phyloP scores from a whole-genome alignment of 2,888 invertebrate species.

The Tiphia femorata region DNA sequence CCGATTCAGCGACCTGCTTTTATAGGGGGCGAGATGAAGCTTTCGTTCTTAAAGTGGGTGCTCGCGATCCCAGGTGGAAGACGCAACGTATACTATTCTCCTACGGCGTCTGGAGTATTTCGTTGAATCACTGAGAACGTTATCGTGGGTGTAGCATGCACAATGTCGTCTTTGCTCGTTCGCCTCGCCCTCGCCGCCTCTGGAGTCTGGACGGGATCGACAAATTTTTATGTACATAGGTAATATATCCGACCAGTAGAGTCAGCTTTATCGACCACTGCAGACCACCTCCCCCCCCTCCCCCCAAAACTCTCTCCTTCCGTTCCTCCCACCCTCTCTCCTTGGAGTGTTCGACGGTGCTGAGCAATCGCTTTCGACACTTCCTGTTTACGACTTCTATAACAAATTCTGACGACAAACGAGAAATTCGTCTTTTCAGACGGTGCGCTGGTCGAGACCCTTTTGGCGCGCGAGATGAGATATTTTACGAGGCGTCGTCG shows the following conservation, averaged over 20 bases:
- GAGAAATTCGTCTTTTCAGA: conserved; percentile 1
- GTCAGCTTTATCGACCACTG: conserved; percentile 2
- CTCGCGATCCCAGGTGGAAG: no score
- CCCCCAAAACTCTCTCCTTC: not conserved
- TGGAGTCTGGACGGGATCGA: conserved; percentile 1
- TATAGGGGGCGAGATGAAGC: no score
- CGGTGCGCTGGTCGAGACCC: not conserved
- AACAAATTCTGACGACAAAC: conserved; percentile 1
- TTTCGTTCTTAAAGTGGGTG: no score
- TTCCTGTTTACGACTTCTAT: conserved; percentile 1
- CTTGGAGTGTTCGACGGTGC: not conserved
- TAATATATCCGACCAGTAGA: not conserved
- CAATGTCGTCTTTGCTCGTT: no score
- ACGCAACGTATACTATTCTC: no score
- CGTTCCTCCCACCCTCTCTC: no score
- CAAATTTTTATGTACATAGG: conserved; percentile 3
- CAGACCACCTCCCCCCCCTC: not conserved
- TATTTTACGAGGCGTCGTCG: conserved; percentile 19
- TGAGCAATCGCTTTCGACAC: conserved; percentile 3
- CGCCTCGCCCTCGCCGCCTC: no score
- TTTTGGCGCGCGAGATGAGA: not conserved
- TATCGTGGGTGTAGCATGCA: no score
- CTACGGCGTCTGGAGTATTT: no score
- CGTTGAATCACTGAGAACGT: no score
- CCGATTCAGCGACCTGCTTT: no score